Evolutionary conservation across 2,113 vertebrate genomes (phyloP), one percentile per base, ranked within the genome.

Genomic region (Cricetomys ansorgei): DNA sequence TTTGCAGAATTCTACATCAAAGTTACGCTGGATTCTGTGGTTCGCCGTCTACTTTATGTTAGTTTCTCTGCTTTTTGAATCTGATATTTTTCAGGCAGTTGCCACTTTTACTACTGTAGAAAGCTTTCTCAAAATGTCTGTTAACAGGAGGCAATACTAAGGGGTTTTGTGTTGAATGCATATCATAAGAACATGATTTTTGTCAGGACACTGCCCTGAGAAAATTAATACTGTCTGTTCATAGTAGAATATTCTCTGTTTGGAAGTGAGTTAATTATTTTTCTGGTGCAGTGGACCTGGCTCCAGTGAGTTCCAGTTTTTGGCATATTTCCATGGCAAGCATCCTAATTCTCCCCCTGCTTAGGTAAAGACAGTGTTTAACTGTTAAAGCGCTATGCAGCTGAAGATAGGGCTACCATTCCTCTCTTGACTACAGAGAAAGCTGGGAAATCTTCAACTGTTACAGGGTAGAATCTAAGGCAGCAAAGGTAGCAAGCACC

Each of bases 221-320:
- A 92, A 94, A 80, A 84, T 70, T 25, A 59, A 57, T 65, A 25
- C 29, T 37, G 17, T 80, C 84, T 59, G 1, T 77, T 89, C 62
- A 48, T 92, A 59, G n/a, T 5, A 10, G 65, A 84, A 76, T 75
- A 70, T 87, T 79, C 45, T 16, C 77, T 37, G 8, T 70, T 91
- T 94, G 84, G 13, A 92, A 76, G 11, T 55, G 23, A 92, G 45
- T 84, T 93, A 53, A 65, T 93, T 77, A 69, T 80, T 94, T 92
- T 92, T 53, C 55, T 76, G 40, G 76, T 75, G 19, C 69, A 17
- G n/a, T 21, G 29, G n/a, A 53, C 10, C 50, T 91, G 15, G 6
- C 48, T 53, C 43, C 9, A 16, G 9, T 57, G 59, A 80, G 27
- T 2, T 76, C 34, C 2, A 6, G 34, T 13, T 85, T 89, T 95